A percentile compares a stretch with the other conserved stretches of the same genome.
Evolutionary conservation across 2,888 invertebrate species (phyloP).

Genomic region (Aphodius sticticus): DNA sequence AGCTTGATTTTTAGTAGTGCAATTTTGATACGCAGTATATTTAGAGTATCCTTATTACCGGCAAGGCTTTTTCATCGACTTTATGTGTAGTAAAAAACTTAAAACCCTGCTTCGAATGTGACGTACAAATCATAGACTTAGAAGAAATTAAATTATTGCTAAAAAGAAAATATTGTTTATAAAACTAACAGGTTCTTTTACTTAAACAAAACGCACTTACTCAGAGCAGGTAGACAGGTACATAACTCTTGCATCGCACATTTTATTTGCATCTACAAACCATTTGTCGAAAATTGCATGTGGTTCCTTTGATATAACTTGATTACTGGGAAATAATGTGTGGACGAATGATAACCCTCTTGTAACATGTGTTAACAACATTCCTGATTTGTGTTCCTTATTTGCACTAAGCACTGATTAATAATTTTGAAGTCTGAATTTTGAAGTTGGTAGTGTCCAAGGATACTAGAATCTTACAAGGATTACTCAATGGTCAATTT

Average conservation of each 20-base stretch:
- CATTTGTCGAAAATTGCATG: slow-evolving; percentile 15
- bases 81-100: not conserved
- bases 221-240: slow-evolving; percentile 20
- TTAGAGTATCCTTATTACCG: not conserved
- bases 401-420: not conserved
- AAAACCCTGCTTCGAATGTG: not conserved
- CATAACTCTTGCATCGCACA: slow-evolving; percentile 18
- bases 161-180: not conserved
- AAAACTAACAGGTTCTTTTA: not conserved
- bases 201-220: not conserved
- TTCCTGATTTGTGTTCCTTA: no score
- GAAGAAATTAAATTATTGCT: not conserved
- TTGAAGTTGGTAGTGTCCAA: no score
- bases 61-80: not conserved
- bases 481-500: no score
- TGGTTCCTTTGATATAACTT: slow-evolving; percentile 4
- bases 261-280: slow-evolving; percentile 19
- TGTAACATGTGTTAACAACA: not conserved
- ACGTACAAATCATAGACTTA: slow-evolving; percentile 8
- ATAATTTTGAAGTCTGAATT: not conserved
- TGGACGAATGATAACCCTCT: not conserved
- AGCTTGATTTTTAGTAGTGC: no score
- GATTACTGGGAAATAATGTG: not conserved
- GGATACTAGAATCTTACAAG: no score
- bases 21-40: no score